A percentile compares a stretch with the other conserved stretches of the same genome.
Evolutionary conservation across 2,888 invertebrate genomes (phyloP).

Genomic region (Cerastoderma edule): DNA sequence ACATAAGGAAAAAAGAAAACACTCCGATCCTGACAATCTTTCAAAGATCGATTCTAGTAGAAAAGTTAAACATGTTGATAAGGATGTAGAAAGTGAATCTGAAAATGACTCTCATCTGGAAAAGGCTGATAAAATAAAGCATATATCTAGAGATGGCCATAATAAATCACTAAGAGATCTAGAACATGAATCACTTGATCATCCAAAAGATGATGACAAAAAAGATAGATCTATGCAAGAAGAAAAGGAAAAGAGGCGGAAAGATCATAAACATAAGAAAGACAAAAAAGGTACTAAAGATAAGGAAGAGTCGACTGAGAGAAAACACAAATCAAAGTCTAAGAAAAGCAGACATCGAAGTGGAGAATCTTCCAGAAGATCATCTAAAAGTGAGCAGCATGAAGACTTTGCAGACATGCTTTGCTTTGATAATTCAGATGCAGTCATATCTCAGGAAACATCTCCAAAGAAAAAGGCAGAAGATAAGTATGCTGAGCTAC

Average conservation of each 20-base stretch:
- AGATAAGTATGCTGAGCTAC: slow-evolving; percentile 61
- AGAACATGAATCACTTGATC: too few species aligned
- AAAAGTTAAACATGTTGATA: too few species aligned
- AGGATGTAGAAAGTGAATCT: too few species aligned
- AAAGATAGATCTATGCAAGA: slow-evolving; percentile 5
- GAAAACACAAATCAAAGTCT: slow-evolving; percentile 30
- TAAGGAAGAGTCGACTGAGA: background rate
- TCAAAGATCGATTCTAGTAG: too few species aligned
- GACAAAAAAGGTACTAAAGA: slow-evolving; percentile 25
- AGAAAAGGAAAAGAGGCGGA: slow-evolving; percentile 10
- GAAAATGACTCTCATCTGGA: too few species aligned
- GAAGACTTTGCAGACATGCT: slow-evolving; percentile 51
- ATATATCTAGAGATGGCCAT: too few species aligned
- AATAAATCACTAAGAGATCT: too few species aligned
- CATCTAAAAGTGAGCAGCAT: slow-evolving; percentile 19
- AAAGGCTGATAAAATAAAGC: too few species aligned
- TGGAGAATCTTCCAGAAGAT: slow-evolving; percentile 4
- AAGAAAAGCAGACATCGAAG: slow-evolving; percentile 24
- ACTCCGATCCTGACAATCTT: too few species aligned
- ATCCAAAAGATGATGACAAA: too few species aligned
- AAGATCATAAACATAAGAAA: slow-evolving; percentile 18
- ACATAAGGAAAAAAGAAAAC: too few species aligned
- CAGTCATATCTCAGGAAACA: slow-evolving; percentile 36
- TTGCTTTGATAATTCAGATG: slow-evolving; percentile 65
- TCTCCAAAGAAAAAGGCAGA: slow-evolving; percentile 34